Base-by-base conservation (phyloP, 2,888 invertebrate genomes). In the Yponomeuta plumbellus region DNA sequence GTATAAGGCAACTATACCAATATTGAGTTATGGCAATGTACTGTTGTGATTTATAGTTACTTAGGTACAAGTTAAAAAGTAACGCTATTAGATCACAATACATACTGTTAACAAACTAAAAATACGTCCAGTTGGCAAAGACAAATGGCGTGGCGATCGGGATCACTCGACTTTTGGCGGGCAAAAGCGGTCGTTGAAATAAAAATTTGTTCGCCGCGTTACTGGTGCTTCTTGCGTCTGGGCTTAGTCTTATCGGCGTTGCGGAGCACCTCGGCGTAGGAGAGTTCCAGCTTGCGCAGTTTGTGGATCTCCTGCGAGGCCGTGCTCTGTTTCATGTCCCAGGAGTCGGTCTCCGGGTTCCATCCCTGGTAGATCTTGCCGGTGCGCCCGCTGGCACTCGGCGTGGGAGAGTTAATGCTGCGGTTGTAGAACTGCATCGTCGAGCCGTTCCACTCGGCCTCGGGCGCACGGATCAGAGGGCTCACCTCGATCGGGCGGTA, bases 251-350 rank as follows among this genome's bases (percentile, higher is more conserved):
- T 93, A 76, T 94, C 94, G 70, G 94, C 94, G 80, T 95, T 94
- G 71, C 95, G 92, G 70, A 97, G 87, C 22, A 95, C 97, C 83
- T 97, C 97, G 8, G 97, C 97, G 81, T 97, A 97, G 17, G 96
- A 96, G 78, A 96, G 92, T 76, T 97, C 97, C 66, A 97, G 91
- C 77, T 95, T 94, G 79, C 96, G 94, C 68, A 97, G 87, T 78
- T 95, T 95, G 79, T 96, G 95, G 71, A 97, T 94, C 75, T 96
- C 96, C 77, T 96, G 96, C 13, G 96, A 96, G 8, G 96, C 96
- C 11, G 95, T 93, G 82, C 96, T 95, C 80, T 93, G 89, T 70
- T 92, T 90, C 66, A 88, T 86, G 74, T 92, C 84, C 88, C 88
- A 86, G 67, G 88, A 83, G 74, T 90, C 83, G 0, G 91, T 91